These are phyloP conservation scores for Aproaerema taeniolella DNA, from an alignment of 2,888 invertebrate genomes.

Conservation along the genomic window DNA sequence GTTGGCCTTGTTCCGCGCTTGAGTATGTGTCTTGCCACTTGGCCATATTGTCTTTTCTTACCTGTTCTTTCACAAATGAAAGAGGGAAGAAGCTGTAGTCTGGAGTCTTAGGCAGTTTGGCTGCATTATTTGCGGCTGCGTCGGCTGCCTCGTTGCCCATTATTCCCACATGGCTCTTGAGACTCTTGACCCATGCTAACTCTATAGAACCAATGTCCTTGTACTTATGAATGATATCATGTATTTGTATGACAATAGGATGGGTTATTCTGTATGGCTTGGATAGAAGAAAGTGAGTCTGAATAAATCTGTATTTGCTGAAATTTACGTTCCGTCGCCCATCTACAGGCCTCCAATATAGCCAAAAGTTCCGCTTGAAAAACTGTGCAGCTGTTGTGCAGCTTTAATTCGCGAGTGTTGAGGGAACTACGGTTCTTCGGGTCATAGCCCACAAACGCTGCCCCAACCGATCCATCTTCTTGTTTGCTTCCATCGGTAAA, in stretches of 20 bases:
- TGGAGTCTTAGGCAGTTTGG: not conserved
- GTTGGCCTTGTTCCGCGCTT: not conserved
- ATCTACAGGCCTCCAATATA: not conserved
- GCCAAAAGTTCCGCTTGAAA: constrained; percentile 14
- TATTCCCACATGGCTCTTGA: not conserved
- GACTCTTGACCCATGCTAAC: not conserved
- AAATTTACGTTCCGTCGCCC: not conserved
- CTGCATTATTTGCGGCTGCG: not conserved
- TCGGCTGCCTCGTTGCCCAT: constrained; percentile 2
- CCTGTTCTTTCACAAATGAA: not conserved
- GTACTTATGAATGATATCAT: not conserved
- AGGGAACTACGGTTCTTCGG: not conserved
- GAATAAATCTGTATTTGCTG: not conserved
- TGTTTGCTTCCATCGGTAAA: constrained; percentile 7
- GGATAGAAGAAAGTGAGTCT: not conserved
- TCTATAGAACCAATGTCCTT: not conserved
- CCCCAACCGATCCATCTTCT: not conserved
- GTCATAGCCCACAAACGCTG: not conserved
- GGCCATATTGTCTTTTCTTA: not conserved
- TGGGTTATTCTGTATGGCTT: not conserved
- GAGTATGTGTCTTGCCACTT: not conserved
- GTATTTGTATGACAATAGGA: not conserved
- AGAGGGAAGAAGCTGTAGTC: not conserved
- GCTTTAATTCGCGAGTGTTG: not conserved
- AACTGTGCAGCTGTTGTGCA: not conserved